These are phyloP conservation scores for Copidosoma aretas DNA, from an alignment of 2,888 invertebrate species.

Conservation along the genomic window DNA sequence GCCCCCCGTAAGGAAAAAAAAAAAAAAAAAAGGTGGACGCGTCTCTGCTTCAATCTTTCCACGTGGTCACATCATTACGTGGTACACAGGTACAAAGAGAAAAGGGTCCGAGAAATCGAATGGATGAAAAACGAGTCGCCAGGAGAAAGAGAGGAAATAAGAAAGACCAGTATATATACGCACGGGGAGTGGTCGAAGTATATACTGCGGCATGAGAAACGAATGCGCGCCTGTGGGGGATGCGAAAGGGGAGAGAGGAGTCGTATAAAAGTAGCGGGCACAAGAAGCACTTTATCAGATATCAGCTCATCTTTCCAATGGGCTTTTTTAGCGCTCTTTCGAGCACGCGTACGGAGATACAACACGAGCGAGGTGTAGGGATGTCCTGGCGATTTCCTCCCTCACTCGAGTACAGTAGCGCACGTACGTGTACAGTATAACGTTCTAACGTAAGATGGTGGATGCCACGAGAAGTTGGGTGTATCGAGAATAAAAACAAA, in stretches of 20 bases:
- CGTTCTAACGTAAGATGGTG: too few relatives aligned
- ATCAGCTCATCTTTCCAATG: constrained; percentile 24
- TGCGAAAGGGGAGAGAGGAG: background rate
- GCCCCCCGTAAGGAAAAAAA: background rate
- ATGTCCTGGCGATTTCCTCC: background rate
- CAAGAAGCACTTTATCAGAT: constrained; percentile 19
- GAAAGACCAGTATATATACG: background rate
- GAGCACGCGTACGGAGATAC: background rate
- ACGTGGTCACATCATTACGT: background rate
- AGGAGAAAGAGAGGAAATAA: constrained; percentile 1
- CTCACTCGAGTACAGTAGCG: background rate
- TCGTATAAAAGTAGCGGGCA: background rate
- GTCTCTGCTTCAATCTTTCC: background rate
- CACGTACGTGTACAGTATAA: too few relatives aligned
- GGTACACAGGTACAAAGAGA: background rate
- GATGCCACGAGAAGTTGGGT: too few relatives aligned
- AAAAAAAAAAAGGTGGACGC: background rate
- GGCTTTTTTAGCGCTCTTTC: constrained; percentile 6
- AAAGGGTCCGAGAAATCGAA: constrained; percentile 3
- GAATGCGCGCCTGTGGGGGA: background rate
- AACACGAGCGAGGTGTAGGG: background rate
- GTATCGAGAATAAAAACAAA: too few relatives aligned
- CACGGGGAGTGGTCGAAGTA: background rate
- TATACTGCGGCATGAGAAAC: background rate
- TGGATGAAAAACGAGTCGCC: constrained; percentile 24